Evolutionary conservation across 1,140 invertebrate species (phyloP).

Genomic region (Drosophila sp.): DNA sequence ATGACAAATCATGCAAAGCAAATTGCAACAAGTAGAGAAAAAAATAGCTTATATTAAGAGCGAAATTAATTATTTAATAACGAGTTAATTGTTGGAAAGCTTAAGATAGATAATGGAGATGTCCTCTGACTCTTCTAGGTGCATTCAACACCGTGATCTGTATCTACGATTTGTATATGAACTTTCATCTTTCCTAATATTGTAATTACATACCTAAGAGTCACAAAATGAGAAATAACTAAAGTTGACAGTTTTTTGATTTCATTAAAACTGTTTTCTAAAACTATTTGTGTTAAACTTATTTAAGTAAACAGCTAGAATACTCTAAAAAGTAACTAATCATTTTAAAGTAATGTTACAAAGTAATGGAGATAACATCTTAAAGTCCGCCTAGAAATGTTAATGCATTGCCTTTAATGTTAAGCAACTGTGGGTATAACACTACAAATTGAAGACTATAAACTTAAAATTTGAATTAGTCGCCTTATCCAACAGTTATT

Average conservation of each 20-base stretch:
- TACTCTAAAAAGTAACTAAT: too few relatives aligned
- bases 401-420: neutral
- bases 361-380: too few relatives aligned
- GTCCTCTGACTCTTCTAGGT: too few relatives aligned
- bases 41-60: conserved; percentile 66
- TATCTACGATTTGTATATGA: too few relatives aligned
- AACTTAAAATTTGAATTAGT: neutral
- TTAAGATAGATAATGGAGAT: conserved; percentile 12
- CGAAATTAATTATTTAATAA: conserved; percentile 55
- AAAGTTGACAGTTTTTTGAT: neutral
- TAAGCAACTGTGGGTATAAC: neutral
- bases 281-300: too few relatives aligned
- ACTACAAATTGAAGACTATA: conserved; percentile 7
- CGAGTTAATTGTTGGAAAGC: conserved; percentile 51
- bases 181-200: too few relatives aligned
- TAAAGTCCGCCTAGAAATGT: neutral
- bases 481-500: neutral
- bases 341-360: too few relatives aligned
- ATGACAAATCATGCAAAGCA: conserved; percentile 69
- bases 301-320: too few relatives aligned
- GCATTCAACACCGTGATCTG: too few relatives aligned
- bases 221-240: too few relatives aligned
- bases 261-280: too few relatives aligned
- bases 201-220: too few relatives aligned
- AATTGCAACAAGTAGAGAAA: conserved; percentile 45